Evolutionary conservation across 2,888 invertebrate genomes (phyloP).

Genomic region (Synanthedon myopaeformis): DNA sequence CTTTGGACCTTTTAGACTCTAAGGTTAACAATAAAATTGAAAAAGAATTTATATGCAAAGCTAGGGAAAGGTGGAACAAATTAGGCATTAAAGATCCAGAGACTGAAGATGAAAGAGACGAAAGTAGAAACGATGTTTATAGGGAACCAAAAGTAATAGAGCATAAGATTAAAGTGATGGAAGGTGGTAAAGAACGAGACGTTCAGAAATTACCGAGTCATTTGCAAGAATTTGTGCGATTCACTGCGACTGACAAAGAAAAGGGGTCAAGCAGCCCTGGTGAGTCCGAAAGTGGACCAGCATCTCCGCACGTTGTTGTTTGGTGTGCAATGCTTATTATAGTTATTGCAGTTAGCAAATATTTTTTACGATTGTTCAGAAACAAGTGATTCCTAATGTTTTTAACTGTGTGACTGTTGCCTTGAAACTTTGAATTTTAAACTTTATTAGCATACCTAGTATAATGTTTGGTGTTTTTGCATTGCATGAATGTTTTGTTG

Average conservation of each 20-base stretch:
- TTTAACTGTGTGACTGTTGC: not conserved
- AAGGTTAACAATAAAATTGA: constrained; percentile 72
- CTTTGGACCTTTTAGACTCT: constrained; percentile 38
- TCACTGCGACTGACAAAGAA: constrained; percentile 64
- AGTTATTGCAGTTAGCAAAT: constrained; percentile 54
- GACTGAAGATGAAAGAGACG: constrained; percentile 70
- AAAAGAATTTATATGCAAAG: constrained; percentile 82
- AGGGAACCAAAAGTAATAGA: constrained; percentile 53
- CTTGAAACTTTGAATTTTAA: not conserved
- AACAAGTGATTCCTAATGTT: constrained; percentile 29
- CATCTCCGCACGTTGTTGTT: constrained; percentile 61
- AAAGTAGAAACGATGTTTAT: constrained; percentile 35
- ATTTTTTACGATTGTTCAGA: constrained; percentile 43
- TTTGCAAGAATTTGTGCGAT: constrained; percentile 81
- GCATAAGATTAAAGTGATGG: constrained; percentile 74
- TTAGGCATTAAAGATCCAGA: constrained; percentile 76
- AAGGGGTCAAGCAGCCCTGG: constrained; percentile 66
- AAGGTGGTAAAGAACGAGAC: constrained; percentile 73
- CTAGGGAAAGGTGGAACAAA: constrained; percentile 78
- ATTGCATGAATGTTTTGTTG: constrained; percentile 35
- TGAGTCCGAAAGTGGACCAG: constrained; percentile 50
- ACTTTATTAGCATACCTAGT: constrained; percentile 14
- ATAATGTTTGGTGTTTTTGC: constrained; percentile 21
- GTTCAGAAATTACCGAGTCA: constrained; percentile 79
- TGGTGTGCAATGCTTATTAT: constrained; percentile 62